phyloP scores from a whole-genome alignment of 1,140 invertebrate genomes.

The Chionoecetes opilio region DNA sequence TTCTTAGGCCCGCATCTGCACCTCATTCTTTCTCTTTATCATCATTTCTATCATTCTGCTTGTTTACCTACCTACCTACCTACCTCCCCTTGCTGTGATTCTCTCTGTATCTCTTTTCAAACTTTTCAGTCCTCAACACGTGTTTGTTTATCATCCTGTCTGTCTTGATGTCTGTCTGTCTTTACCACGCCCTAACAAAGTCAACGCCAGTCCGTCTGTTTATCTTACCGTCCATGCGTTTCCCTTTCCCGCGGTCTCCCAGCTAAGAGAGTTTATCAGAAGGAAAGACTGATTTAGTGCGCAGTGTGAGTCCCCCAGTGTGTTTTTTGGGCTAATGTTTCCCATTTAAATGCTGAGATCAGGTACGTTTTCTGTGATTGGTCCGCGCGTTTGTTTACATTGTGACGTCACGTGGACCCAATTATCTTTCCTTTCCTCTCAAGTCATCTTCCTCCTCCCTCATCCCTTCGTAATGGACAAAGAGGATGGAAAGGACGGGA shows the following conservation, averaged over 20 bases:
- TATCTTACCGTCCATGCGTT: neutral
- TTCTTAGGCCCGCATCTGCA: too few species aligned
- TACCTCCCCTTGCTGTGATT: neutral
- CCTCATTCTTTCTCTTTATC: too few species aligned
- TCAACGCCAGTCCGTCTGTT: neutral
- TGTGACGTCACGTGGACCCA: neutral
- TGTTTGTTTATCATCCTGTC: too few species aligned
- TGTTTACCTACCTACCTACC: too few species aligned
- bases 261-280: too few species aligned
- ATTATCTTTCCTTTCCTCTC: neutral
- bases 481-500: neutral
- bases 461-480: neutral
- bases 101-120: neutral
- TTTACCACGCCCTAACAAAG: too few species aligned
- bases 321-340: neutral
- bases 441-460: neutral
- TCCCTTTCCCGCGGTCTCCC: neutral
- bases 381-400: neutral
- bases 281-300: neutral
- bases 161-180: too few species aligned
- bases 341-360: neutral
- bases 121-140: too few species aligned
- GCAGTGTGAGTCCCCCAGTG: neutral
- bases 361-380: neutral
- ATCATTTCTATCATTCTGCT: too few species aligned